phyloP scores from a whole-genome alignment of 2,888 invertebrate genomes.

The Emmelina monodactyla region DNA sequence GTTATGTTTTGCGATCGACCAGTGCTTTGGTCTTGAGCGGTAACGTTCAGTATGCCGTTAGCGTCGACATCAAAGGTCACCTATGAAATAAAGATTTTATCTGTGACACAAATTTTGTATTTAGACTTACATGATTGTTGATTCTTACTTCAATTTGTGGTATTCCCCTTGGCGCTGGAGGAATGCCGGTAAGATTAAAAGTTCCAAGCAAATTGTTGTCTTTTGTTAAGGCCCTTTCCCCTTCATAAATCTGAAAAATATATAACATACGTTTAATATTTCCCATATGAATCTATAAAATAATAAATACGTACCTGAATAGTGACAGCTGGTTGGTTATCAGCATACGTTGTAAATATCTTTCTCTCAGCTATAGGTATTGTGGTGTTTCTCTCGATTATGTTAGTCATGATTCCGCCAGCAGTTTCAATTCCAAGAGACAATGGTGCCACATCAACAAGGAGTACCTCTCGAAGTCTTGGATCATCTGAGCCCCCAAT shows the following conservation, averaged over 20 bases:
- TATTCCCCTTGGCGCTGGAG: constrained; percentile 83
- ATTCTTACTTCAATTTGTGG: constrained; percentile 72
- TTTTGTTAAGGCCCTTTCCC: constrained; percentile 88
- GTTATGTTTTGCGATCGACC: constrained; percentile 83
- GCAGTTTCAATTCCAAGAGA: constrained; percentile 85
- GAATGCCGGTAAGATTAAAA: constrained; percentile 82
- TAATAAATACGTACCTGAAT: constrained; percentile 78
- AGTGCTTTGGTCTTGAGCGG: constrained; percentile 79
- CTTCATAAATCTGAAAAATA: constrained; percentile 75
- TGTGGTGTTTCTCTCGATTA: constrained; percentile 83
- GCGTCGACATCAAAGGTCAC: constrained; percentile 90
- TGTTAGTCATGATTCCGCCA: constrained; percentile 84
- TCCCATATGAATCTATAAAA: too few species aligned
- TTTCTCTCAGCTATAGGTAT: constrained; percentile 83
- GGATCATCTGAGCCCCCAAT: constrained; percentile 73
- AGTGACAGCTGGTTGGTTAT: constrained; percentile 90
- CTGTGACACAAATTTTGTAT: too few species aligned
- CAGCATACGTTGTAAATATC: constrained; percentile 89
- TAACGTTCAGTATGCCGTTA: constrained; percentile 86
- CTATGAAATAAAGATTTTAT: constrained; percentile 27
- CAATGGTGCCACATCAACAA: constrained; percentile 82
- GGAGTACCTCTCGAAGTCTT: constrained; percentile 81
- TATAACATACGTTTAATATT: too few species aligned
- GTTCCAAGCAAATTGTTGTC: constrained; percentile 88
- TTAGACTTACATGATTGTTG: too few species aligned